These are phyloP conservation scores for Dermochelys coriacea DNA, from an alignment of 2,797 vertebrate species.

Conservation along the genomic window DNA sequence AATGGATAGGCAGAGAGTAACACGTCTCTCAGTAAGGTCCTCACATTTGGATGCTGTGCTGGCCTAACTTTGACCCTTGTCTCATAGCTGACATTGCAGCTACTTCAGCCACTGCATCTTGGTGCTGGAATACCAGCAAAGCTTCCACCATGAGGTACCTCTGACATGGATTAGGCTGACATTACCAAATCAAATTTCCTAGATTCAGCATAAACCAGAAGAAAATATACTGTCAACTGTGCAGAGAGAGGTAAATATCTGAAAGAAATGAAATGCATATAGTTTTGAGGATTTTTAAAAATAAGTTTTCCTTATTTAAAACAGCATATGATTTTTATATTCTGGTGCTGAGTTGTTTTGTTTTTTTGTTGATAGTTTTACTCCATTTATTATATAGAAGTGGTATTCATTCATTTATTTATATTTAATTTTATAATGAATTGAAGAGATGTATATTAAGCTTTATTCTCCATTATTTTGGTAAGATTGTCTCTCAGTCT, in stretches of 20 bases:
- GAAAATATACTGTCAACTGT: neutral
- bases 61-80: neutral
- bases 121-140: no score
- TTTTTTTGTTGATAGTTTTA: neutral
- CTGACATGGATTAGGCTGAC: neutral
- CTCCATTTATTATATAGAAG: neutral
- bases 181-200: neutral
- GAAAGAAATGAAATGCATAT: neutral
- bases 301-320: neutral
- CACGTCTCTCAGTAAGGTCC: fast-evolving
- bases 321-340: neutral
- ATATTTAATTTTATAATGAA: neutral
- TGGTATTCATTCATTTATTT: neutral
- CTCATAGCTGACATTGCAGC: neutral
- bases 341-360: neutral
- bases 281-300: neutral
- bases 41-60: neutral
- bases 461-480: neutral
- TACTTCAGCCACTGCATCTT: neutral
- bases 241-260: fast-evolving
- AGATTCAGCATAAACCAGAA: neutral
- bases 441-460: neutral
- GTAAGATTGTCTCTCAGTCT: neutral
- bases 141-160: neutral
- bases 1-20: neutral